A percentile compares a stretch with the other conserved stretches of the same genome.
These are phyloP conservation scores for Piaya cayana DNA, from an alignment of 2,113 vertebrate genomes.

Conservation along the genomic window DNA sequence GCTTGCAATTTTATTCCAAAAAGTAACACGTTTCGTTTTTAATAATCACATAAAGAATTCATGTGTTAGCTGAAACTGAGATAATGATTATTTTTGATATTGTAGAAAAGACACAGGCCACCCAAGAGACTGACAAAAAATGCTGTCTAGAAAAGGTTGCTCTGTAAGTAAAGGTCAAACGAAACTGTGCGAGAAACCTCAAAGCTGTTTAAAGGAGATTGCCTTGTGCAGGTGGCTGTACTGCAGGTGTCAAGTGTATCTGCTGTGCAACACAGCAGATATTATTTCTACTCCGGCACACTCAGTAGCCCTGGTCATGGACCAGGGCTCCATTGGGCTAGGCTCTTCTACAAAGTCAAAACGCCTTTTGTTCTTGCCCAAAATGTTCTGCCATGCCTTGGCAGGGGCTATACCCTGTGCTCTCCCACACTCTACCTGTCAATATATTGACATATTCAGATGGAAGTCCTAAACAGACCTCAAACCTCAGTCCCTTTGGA, in stretches of 20 bases:
- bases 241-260: background rate
- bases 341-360: background rate
- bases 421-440: background rate
- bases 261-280: background rate
- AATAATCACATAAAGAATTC: conserved; percentile 20
- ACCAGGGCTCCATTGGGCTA: background rate
- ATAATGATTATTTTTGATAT: conserved; percentile 54
- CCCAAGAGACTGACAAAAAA: conserved; percentile 46
- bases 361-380: background rate
- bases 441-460: background rate
- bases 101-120: conserved; percentile 40
- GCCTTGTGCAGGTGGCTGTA: background rate
- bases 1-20: background rate
- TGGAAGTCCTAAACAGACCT: background rate
- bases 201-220: background rate
- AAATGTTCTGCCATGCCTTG: background rate
- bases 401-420: background rate
- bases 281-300: background rate
- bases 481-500: background rate
- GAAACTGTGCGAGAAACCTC: background rate
- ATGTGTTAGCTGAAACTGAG: conserved; percentile 9
- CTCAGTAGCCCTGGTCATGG: background rate
- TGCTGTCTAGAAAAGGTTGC: conserved; percentile 32
- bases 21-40: background rate
- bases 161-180: conserved; percentile 46